Percentiles rank a stretch among this genome's conserved stretches.
These are phyloP conservation scores for Enteromius treurensis DNA, from an alignment of 2,797 vertebrate species.

Conservation along the genomic window DNA sequence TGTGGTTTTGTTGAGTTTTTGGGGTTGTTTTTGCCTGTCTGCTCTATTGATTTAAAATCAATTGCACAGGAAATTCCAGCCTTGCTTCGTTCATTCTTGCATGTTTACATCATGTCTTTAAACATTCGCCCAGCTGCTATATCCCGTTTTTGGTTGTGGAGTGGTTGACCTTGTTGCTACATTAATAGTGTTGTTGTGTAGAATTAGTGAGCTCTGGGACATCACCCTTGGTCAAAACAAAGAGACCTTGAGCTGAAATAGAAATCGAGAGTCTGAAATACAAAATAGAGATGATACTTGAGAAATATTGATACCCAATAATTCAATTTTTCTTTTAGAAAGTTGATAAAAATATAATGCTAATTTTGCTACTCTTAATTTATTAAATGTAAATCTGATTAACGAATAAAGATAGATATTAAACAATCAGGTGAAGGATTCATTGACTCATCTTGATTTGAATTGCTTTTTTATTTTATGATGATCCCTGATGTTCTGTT, in stretches of 20 bases:
- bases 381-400: neutral
- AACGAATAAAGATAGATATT: neutral
- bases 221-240: conserved; percentile 1
- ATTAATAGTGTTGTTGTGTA: neutral
- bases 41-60: neutral
- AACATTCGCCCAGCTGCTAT: neutral
- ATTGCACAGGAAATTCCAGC: conserved; percentile 7
- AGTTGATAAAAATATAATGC: neutral
- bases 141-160: neutral
- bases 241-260: neutral
- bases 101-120: neutral
- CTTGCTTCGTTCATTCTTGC: neutral
- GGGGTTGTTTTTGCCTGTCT: neutral
- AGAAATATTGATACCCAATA: neutral
- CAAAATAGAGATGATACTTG: neutral
- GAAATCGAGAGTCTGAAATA: neutral
- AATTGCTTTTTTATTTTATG: neutral
- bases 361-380: neutral
- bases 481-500: neutral
- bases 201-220: neutral
- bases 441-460: neutral
- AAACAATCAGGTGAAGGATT: neutral
- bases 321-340: neutral
- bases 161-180: neutral
- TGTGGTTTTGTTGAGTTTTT: neutral